Base-by-base conservation (phyloP, 1,140 invertebrate genomes). In the Aphelinus atriplicis region DNA sequence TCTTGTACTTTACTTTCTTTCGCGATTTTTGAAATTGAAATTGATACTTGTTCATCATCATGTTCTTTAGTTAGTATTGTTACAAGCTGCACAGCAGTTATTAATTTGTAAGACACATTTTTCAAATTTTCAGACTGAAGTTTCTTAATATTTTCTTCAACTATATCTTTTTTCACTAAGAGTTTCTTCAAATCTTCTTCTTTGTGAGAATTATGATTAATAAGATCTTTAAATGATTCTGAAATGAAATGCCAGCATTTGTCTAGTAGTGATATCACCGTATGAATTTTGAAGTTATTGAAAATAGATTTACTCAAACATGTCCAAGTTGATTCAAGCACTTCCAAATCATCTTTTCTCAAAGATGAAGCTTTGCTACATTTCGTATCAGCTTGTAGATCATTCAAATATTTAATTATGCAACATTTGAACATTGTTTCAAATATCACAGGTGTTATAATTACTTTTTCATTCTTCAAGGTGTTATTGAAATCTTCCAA, bases 101-200 rank as follows among this genome's bases (percentile, higher is more conserved):
- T 61, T n/a, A 75, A 6, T 65, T 66, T 58, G 1, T 65, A 1
- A 47, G 43, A 65, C 5, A 75, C 65, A 66, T 26, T 51, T 53
- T 57, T 57, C 1, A 61, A 60, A 60, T 65, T 75, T 46, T 60
- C 4, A 46, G 7, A 51, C 60, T 58, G 7, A 51, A 65, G 51
- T 48, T 71, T 47, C 53, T 71, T 65, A 2, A 71, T 7, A 46
- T 75, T 53, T 53, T 42, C 71, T 58, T 75, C 68, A 75, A 75
- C 63, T 53, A 7, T 6, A 65, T 50, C 47, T 55, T 71, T 75
- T 7, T 66, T 53, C 47, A 7, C 42, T 3, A 66, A 48, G 5
- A 75, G 47, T 75, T 75, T 1, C 46, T 66, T 71, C 3, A 65
- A 70, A 46, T 60, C 61, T 1, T 6, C 2, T 51, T 58, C 5